These are phyloP conservation scores for Saguinus imperator DNA, from an alignment of 2,113 vertebrate genomes.

Conservation along the genomic window DNA sequence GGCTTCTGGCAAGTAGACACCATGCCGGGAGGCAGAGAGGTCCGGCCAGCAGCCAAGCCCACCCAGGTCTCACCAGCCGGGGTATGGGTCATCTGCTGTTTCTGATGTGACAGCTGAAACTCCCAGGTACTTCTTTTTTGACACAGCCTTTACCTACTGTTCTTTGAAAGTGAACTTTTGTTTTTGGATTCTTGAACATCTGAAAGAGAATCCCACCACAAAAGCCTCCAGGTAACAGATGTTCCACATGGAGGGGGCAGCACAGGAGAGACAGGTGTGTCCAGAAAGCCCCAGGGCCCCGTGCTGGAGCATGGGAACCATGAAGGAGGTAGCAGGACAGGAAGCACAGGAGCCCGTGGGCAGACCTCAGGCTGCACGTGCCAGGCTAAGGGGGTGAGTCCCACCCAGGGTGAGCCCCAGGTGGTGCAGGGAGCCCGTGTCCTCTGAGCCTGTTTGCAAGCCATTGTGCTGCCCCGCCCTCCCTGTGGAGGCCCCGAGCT, in stretches of 20 bases:
- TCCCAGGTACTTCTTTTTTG: not conserved
- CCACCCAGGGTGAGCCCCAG: too few relatives aligned
- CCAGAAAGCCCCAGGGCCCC: not conserved
- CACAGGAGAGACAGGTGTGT: not conserved
- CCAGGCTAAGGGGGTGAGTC: not conserved
- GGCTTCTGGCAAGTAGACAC: not conserved
- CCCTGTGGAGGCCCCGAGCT: not conserved
- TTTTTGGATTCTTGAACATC: not conserved
- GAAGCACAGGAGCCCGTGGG: fast-evolving
- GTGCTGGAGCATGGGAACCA: fast-evolving
- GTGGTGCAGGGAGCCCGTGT: fast-evolving
- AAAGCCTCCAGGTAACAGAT: not conserved
- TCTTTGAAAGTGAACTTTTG: not conserved
- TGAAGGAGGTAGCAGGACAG: fast-evolving
- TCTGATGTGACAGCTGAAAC: not conserved
- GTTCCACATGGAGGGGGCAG: not conserved
- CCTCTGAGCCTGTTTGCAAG: fast-evolving
- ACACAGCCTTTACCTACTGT: not conserved
- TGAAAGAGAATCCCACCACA: not conserved
- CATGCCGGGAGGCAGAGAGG: fast-evolving
- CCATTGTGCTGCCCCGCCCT: fast-evolving
- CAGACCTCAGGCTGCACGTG: fast-evolving
- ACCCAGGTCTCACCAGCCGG: not conserved
- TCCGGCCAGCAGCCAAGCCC: not conserved
- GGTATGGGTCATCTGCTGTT: not conserved